Evolutionary conservation across 2,888 invertebrate genomes (phyloP), one percentile per base, ranked within the genome.

Genomic region (Lissonota sp.): DNA sequence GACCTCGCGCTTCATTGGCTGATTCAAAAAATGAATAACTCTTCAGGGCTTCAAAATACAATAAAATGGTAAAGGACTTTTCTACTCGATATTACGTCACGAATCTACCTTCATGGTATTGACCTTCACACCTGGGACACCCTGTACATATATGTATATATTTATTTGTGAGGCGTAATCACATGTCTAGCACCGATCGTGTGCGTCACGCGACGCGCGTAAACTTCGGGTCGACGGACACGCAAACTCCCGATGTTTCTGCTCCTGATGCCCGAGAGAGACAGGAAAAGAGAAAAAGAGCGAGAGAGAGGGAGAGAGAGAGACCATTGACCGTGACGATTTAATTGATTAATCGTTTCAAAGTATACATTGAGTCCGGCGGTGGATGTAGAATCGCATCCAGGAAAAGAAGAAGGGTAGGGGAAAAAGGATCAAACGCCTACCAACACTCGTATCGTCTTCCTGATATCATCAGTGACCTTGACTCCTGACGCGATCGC

Each of bases 281-380:
- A 26, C 1, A 26, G 26, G 3, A 3, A 26, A 26, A 26, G 26
- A 26, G 26, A 26, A 26, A 26, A 3, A 26, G 26, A 26, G 3
- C 1, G 26, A 26, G 26, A 26, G 26, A 26, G 26, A 26, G 26
- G 3, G 26, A 26, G 75, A 49, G n/a, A 82, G 83, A 80, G 84
- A 85, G 81, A 77, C 84, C 82, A 78, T 84, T 76, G 74, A 84
- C 83, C 85, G 85, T 85, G 86, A 89, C 86, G 84, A 88, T 85
- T 87, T 84, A 85, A 88, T 87, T 87, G 87, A 90, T 88, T 87
- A 88, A 89, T 88, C 86, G 86, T 84, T 76, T 70, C 60, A 83
- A 83, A 86, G 76, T 84, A 85, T 78, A 82, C 4, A 53, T 44
- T 8, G 79, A 72, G 58, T 67, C 60, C 67, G 58, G 57, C 63